These are phyloP conservation scores for Drosophila equinoxialis DNA, from an alignment of 1,140 invertebrate genomes.

Conservation along the genomic window DNA sequence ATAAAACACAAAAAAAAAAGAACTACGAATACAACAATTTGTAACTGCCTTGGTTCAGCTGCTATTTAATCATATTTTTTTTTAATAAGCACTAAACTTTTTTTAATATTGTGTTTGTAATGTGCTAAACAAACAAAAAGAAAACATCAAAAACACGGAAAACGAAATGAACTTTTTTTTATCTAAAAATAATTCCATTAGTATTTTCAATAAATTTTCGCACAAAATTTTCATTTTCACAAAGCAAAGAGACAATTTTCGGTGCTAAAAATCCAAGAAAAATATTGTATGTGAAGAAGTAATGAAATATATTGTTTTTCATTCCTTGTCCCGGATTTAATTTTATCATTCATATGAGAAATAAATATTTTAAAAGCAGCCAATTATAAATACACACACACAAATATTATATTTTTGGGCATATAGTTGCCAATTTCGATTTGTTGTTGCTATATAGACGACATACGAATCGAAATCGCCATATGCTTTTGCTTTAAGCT, in stretches of 20 bases:
- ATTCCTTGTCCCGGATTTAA: background rate
- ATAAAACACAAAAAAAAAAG: constrained; percentile 22
- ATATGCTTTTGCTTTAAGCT: constrained; percentile 71
- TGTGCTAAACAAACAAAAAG: constrained; percentile 36
- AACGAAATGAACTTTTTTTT: constrained; percentile 8
- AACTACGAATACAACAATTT: constrained; percentile 64
- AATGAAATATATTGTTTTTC: constrained; percentile 47
- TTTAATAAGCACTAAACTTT: constrained; percentile 61
- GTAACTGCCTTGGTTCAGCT: constrained; percentile 76
- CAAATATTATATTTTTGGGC: constrained; percentile 26
- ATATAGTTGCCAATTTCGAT: constrained; percentile 9
- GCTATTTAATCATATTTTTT: constrained; percentile 56
- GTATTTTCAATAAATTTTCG: constrained; percentile 60
- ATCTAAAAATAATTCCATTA: constrained; percentile 63
- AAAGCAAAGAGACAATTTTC: constrained; percentile 39
- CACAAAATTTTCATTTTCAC: constrained; percentile 44
- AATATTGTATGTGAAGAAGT: constrained; percentile 43
- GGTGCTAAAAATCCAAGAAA: constrained; percentile 56
- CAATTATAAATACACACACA: constrained; percentile 59
- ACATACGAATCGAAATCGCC: background rate
- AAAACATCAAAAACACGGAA: background rate
- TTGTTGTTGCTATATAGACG: background rate
- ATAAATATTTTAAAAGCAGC: constrained; percentile 49
- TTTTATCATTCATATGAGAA: constrained; percentile 48
- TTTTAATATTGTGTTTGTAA: constrained; percentile 52